Conservation (phyloP, 2,113 vertebrate genomes). For the Myotis lucifugus region DNA sequence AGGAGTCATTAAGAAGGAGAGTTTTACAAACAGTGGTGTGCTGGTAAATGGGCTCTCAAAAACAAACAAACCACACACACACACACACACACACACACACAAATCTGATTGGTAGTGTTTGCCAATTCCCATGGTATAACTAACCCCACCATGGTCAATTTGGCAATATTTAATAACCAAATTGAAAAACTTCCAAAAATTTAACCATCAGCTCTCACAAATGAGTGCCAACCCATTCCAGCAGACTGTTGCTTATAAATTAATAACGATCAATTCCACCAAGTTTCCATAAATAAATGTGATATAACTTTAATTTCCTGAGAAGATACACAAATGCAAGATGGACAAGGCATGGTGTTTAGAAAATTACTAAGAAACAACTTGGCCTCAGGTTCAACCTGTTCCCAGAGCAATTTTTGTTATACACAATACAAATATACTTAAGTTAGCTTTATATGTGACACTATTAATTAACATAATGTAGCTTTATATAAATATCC, state of each 20-base stretch:
- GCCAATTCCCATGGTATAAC: not conserved
- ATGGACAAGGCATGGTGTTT: not conserved
- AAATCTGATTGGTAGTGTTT: not conserved
- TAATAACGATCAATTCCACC: not conserved
- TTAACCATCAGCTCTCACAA: not conserved
- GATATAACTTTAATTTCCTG: constrained; percentile 62
- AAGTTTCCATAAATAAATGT: constrained; percentile 49
- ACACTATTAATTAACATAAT: constrained; percentile 55
- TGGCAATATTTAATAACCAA: not conserved
- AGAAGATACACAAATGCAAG: constrained; percentile 42
- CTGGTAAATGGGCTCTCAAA: not conserved
- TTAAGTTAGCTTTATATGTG: constrained; percentile 56
- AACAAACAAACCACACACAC: not conserved
- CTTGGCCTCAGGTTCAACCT: not conserved
- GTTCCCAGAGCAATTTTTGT: not conserved
- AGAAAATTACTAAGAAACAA: not conserved
- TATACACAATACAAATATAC: constrained; percentile 35
- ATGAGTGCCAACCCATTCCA: not conserved
- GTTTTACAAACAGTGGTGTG: not conserved
- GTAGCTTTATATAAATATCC: constrained; percentile 31
- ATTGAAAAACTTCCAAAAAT: not conserved
- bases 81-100: too few relatives aligned
- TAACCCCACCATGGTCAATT: not conserved
- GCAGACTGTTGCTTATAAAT: not conserved
- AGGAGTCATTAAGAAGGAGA: not conserved